Base-by-base conservation (phyloP, 1,140 invertebrate species). In the Carcinoscorpius rotundicauda region DNA sequence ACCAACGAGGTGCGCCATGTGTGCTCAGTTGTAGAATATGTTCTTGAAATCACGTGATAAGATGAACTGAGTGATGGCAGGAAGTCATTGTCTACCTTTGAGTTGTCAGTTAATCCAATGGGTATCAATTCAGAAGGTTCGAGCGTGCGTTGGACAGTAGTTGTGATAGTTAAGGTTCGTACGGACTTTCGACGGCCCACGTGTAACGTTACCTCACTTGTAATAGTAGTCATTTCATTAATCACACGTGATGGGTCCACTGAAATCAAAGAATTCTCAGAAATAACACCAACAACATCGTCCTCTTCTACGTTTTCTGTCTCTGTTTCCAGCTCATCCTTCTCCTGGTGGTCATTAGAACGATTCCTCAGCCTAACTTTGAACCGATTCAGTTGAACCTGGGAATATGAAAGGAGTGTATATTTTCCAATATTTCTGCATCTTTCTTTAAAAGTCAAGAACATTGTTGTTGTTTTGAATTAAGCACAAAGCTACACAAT, bases 91-190 rank as follows among this genome's bases (percentile, higher is more conserved):
- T 70, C 73, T 72, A 64, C 73, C 62, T 56, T 70, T 56, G 6
- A 87, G 29, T 29, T 29, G 29, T 29, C 29, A 29, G 29, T 29
- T 29, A 29, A 2, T 29, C 29, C 29, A 29, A 29, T 29, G 29
- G 60, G 61, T 82, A 68, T 29, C 29, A 29, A 29, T 29, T 29
- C 88, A 86, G 49, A 88, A 85, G 70, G 91, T 87, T 6, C 88
- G 85, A 70, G 89, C 88, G 72, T 93, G 87, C 9, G 92, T 76
- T 73, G 93, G 87, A 60, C 91, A 77, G 72, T 91, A 86, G 5
- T 93, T 75, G 51, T 78, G 63, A 66, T 69, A n/a, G 73, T 72
- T 4, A 72, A 51, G 6, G 71, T 72, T 5, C 71, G 51, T 5
- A 74, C 66, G 9, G 71, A 64, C 52, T 69, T 64, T 11, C 66